Base-by-base conservation (phyloP, 2,888 invertebrate genomes). In the Mesoligia furuncula region DNA sequence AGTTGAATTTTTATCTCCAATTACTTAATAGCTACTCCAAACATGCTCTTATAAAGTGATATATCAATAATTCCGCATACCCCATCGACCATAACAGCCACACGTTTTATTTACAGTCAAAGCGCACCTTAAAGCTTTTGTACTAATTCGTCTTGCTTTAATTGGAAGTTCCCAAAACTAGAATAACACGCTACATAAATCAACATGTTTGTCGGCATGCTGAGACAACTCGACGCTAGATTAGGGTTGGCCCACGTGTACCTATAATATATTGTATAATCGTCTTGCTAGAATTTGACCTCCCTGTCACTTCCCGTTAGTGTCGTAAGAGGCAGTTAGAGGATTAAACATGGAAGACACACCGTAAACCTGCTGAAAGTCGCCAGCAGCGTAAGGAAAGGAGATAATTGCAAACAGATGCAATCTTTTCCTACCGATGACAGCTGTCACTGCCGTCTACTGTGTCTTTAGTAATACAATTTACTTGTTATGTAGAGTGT, bases 171-270 rank as follows among this genome's bases (percentile, higher is more conserved):
- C 76, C 88, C 85, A 83, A 87, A 89, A 85, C 88, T 87, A 86
- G 88, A 86, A 87, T 86, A 88, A 87, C 85, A 83, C 75, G 79
- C 79, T 75, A 84, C 81, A 91, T 91, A 91, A 91, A 91, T 92
- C 91, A 90, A 90, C 88, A 87, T 87, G 88, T 91, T 90, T 88
- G 86, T 86, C 84, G 88, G 86, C 83, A 79, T 87, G 84, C 87
- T 86, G 86, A 90, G 91, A 92, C 91, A 90, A 88, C 86, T 89
- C 88, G 91, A 91, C 90, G 90, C 91, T 88, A 85, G 85, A 88
- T 81, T 87, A 87, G 86, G 90, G 90, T 70, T 90, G 86, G 65
- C 87, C 79, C 84, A 73, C 62, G 74, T 74, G 69, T n/a, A n/a
- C 17, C 6, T 36, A 59, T 85, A 51, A 69, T 73, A 73, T 74